These are phyloP conservation scores for Atherinosoma microstoma DNA, from an alignment of 2,797 vertebrate genomes.

Conservation along the genomic window DNA sequence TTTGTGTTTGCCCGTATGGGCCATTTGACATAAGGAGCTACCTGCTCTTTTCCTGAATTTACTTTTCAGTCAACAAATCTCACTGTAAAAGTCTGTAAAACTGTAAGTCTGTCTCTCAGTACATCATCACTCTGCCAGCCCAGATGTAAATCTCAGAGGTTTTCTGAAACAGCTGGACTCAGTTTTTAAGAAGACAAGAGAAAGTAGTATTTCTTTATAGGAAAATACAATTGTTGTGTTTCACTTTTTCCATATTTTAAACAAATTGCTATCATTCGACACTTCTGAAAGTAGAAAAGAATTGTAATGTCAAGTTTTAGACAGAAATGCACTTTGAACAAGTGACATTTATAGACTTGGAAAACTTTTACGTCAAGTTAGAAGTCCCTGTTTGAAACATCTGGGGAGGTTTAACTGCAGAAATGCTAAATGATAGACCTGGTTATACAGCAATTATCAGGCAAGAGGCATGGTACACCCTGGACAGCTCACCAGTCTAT, in stretches of 20 bases:
- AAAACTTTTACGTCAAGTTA: neutral
- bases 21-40: conserved; percentile 2
- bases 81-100: conserved; percentile 1
- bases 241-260: neutral
- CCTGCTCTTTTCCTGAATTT: neutral
- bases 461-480: too few species aligned
- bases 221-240: too few species aligned
- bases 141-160: neutral
- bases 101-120: neutral
- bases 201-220: neutral
- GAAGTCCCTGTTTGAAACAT: neutral
- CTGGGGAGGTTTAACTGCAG: neutral
- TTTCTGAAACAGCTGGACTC: conserved; percentile 1
- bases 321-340: neutral
- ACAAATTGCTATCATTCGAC: neutral
- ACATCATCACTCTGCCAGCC: neutral
- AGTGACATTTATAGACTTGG: neutral
- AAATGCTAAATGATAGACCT: neutral
- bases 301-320: too few species aligned
- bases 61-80: conserved; percentile 1
- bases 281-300: neutral
- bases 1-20: conserved; percentile 23
- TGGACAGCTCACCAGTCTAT: too few species aligned
- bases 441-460: too few species aligned
- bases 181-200: conserved; percentile 9